phyloP scores from a whole-genome alignment of 2,113 vertebrate genomes.

The Coregonus clupeaformis region DNA sequence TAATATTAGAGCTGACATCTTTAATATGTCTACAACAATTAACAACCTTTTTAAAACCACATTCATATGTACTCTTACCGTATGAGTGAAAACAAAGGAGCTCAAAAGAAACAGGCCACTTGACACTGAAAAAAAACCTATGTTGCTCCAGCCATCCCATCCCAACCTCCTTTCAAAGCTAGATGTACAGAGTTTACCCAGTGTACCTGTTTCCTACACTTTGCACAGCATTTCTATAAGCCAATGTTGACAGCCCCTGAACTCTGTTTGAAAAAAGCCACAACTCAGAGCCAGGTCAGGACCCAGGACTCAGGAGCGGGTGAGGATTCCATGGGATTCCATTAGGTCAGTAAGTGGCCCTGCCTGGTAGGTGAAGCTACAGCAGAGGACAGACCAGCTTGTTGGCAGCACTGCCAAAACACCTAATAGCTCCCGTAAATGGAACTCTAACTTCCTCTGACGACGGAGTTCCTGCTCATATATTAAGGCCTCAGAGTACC shows the following conservation, averaged over 20 bases:
- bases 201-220: conserved; percentile 1
- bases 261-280: conserved; percentile 11
- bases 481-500: conserved; percentile 35
- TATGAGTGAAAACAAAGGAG: too few relatives aligned
- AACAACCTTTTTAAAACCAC: neutral
- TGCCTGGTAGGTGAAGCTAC: conserved; percentile 13
- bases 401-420: conserved; percentile 15
- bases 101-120: too few relatives aligned
- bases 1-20: neutral
- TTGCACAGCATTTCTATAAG: neutral
- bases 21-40: neutral
- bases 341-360: conserved; percentile 42
- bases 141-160: neutral
- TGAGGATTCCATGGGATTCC: conserved; percentile 34
- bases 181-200: neutral
- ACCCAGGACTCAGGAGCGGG: neutral
- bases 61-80: too few relatives aligned
- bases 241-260: neutral
- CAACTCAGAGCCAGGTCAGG: conserved; percentile 23
- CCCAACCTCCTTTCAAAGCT: neutral
- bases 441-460: conserved; percentile 50
- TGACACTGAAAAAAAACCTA: too few relatives aligned
- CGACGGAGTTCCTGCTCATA: conserved; percentile 49
- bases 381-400: neutral
- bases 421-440: conserved; percentile 43